Evolutionary conservation across 2,797 vertebrate genomes (phyloP).

Genomic region (Oryzias sinensis): DNA sequence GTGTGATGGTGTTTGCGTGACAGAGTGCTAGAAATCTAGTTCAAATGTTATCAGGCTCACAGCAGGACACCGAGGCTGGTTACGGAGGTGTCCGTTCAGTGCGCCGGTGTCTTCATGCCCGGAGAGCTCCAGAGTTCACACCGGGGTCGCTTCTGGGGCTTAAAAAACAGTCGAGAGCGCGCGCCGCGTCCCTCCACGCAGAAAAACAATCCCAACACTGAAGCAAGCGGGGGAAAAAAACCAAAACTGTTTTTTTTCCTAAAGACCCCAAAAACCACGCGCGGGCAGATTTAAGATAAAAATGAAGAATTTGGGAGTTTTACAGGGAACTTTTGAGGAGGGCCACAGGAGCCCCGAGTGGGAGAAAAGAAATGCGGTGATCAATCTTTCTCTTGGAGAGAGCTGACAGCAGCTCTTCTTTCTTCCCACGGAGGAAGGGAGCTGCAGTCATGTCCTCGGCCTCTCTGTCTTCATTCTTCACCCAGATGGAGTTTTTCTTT

Average conservation of each 20-base stretch:
- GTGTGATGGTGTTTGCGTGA: not conserved
- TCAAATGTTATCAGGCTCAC: too few species aligned
- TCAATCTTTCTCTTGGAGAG: conserved; percentile 91
- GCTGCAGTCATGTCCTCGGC: conserved; percentile 8
- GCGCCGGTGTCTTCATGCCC: too few species aligned
- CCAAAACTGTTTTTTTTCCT: not conserved
- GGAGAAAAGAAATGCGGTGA: conserved; percentile 76
- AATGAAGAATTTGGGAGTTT: conserved; percentile 14
- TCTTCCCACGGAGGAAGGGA: conserved; percentile 54
- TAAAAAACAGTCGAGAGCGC: conserved; percentile 3
- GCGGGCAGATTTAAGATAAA: conserved; percentile 19
- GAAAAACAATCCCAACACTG: conserved; percentile 2
- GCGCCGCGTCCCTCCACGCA: conserved; percentile 10
- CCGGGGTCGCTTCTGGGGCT: conserved; percentile 58
- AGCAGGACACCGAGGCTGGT: too few species aligned
- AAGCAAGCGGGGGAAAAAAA: not conserved
- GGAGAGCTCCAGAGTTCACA: conserved; percentile 57
- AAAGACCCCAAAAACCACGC: not conserved
- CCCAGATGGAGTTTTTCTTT: not conserved
- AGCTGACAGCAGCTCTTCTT: conserved; percentile 87
- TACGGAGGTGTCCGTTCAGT: too few species aligned
- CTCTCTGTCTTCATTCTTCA: conserved; percentile 5
- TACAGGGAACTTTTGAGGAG: conserved; percentile 69
- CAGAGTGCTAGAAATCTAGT: not conserved
- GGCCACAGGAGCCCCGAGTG: conserved; percentile 53